Evolutionary conservation across 2,113 vertebrate species (phyloP), one percentile per base, ranked within the genome.

Genomic region (Sterrhoptilus dennistouni): DNA sequence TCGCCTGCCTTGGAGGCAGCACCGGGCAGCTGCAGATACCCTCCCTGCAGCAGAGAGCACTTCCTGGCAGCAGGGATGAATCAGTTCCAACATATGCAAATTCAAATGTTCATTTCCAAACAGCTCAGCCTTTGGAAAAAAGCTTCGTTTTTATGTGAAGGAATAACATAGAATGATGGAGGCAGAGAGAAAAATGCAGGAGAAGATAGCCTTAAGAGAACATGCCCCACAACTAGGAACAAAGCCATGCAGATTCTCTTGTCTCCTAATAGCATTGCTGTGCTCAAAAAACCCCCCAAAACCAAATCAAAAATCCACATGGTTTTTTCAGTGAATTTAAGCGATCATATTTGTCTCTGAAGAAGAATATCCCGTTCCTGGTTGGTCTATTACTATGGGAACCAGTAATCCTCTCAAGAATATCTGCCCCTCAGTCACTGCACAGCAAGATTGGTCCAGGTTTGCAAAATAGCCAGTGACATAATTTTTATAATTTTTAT

Each of bases 61-160:
- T 94, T 94, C 86, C 90, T 93, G 88, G 88, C 88, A 95, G 69
- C 69, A 82, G 61, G 19, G 57, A 96, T 90, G 93, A 93, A 93
- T 87, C 90, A 84, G 72, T 92, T 93, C 88, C 83, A 95, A 89
- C 76, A 94, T 52, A 96, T 90, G 83, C 72, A 92, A 89, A 96
- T 90, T 87, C 72, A 93, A 84, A 93, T 31, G 28, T 83, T 96
- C 86, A 72, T 65, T 95, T 93, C 90, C 80, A 93, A 94, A 96
- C 69, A 90, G 56, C 76, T 78, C 83, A 86, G 60, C 44, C 68
- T 78, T 86, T 68, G 47, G 47, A 23, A 86, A 71, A 78, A 86
- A 56, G 24, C 64, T 61, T 60, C 25, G 44, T 81, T 92, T 68
- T 54, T 71, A 75, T 52, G 27, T 36, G 72, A 89, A 90, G 52